Percentiles rank a stretch among this genome's conserved stretches.
Conservation (phyloP, 2,797 vertebrate genomes). For the Garrulus glandarius region DNA sequence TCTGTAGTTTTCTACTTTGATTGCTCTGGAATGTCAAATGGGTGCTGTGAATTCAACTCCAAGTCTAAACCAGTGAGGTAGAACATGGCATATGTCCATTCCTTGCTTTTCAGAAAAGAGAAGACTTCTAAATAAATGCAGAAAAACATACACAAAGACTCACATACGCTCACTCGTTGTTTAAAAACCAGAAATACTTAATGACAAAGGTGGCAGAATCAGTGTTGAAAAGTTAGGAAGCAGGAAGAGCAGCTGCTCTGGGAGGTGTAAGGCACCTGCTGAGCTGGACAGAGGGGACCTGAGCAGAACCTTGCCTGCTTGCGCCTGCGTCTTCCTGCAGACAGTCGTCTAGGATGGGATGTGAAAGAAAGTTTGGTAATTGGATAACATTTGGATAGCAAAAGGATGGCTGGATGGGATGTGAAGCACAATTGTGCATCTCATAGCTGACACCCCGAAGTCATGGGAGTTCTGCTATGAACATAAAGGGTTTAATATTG, state of each 20-base stretch:
- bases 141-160: background rate
- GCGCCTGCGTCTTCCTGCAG: background rate
- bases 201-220: background rate
- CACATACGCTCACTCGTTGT: background rate
- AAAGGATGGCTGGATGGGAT: background rate
- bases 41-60: background rate
- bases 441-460: background rate
- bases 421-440: background rate
- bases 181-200: background rate
- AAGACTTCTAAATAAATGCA: background rate
- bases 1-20: background rate
- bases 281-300: background rate
- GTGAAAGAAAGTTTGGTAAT: background rate
- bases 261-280: background rate
- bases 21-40: background rate
- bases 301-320: background rate
- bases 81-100: background rate
- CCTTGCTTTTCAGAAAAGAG: background rate
- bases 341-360: background rate
- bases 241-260: background rate
- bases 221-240: background rate
- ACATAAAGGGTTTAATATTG: background rate
- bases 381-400: background rate
- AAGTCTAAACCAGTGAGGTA: background rate
- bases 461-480: background rate